Conservation (phyloP, 2,797 vertebrate genomes). For the Rhabdomys pumilio region DNA sequence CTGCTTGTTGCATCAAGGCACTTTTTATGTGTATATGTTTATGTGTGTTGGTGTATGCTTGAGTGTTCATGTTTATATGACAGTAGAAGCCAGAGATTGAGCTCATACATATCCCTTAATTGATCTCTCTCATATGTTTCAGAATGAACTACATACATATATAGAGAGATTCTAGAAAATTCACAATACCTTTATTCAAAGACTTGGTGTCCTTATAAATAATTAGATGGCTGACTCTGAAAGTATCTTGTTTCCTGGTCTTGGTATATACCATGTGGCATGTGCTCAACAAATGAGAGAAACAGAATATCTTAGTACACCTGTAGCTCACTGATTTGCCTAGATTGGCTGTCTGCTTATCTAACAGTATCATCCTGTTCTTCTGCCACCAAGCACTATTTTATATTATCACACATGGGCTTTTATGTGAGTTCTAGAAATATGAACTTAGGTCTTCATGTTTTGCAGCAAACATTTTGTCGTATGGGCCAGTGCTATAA, state of each 20-base stretch:
- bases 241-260: background rate
- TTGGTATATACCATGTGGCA: background rate
- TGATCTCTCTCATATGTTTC: background rate
- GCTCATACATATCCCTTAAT: too few relatives aligned
- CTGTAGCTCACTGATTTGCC: background rate
- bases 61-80: too few relatives aligned
- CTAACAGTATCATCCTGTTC: background rate
- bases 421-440: background rate
- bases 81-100: too few relatives aligned
- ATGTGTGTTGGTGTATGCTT: too few relatives aligned
- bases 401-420: background rate
- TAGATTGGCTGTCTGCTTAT: background rate
- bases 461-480: background rate
- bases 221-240: background rate
- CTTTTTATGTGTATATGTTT: too few relatives aligned
- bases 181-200: constrained; percentile 27
- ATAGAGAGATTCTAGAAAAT: constrained; percentile 25
- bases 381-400: background rate
- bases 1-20: too few relatives aligned
- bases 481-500: background rate
- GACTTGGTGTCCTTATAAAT: background rate
- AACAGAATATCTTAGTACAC: background rate
- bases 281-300: background rate
- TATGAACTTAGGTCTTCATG: background rate
- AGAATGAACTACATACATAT: background rate